Percentiles rank a stretch among this genome's conserved stretches.
Conservation (phyloP, 2,113 vertebrate species). For the Furnarius figulus region DNA sequence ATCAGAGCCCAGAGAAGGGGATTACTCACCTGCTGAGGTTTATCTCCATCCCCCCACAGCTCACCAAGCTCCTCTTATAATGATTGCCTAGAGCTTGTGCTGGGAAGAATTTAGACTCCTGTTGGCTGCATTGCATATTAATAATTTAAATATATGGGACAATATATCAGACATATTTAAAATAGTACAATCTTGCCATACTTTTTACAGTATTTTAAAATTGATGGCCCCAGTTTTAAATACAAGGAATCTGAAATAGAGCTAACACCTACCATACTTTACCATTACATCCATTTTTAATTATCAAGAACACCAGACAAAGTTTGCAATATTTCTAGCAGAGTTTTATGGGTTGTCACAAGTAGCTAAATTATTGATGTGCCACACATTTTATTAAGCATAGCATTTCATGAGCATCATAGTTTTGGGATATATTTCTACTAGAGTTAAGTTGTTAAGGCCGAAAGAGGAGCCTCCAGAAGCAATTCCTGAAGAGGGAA, state of each 20-base stretch:
- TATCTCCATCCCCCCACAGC: neutral
- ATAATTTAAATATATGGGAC: conserved; percentile 40
- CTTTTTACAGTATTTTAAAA: conserved; percentile 7
- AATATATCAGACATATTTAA: conserved; percentile 26
- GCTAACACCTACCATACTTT: neutral
- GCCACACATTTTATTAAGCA: conserved; percentile 27
- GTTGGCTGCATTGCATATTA: conserved; percentile 1
- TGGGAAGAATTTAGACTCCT: neutral
- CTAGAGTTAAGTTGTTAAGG: neutral
- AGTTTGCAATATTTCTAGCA: neutral
- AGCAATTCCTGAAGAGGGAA: neutral
- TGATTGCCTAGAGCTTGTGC: neutral
- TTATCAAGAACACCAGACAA: neutral
- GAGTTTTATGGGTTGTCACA: conserved; percentile 20
- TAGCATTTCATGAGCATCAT: neutral
- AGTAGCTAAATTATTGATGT: conserved; percentile 7
- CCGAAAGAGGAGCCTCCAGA: neutral
- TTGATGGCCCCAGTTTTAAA: conserved; percentile 12
- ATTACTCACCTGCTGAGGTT: neutral
- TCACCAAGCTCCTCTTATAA: neutral
- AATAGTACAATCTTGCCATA: neutral
- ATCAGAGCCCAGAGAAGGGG: neutral
- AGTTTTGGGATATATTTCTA: neutral
- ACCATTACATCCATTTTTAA: conserved; percentile 52
- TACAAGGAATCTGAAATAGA: neutral